Conservation (phyloP, 1,140 invertebrate species). For the Sesamia nonagrioides region DNA sequence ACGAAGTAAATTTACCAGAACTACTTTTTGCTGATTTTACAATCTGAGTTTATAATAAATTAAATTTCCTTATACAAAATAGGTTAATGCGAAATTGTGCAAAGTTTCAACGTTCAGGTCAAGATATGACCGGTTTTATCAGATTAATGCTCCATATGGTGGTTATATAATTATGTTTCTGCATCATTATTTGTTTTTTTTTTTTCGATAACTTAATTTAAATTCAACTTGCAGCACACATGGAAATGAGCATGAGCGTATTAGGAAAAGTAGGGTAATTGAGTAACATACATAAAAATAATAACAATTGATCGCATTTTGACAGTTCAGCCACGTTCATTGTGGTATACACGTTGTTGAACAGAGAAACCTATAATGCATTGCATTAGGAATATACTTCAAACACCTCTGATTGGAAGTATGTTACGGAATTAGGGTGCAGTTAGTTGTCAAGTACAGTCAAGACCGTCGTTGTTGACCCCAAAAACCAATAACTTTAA, state of each 20-base stretch:
- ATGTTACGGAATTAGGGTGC: too few relatives aligned
- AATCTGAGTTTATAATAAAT: background rate
- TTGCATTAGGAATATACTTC: background rate
- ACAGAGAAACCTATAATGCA: too few relatives aligned
- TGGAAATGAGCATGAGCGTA: too few relatives aligned
- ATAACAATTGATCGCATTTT: too few relatives aligned
- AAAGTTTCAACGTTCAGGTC: conserved; percentile 24
- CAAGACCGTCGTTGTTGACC: background rate
- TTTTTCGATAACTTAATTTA: background rate
- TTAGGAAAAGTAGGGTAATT: background rate
- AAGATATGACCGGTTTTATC: conserved; percentile 24
- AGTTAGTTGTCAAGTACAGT: background rate
- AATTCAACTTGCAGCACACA: background rate
- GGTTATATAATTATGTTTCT: conserved; percentile 1
- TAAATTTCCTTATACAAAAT: conserved; percentile 3
- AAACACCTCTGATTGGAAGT: too few relatives aligned
- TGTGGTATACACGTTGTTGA: too few relatives aligned
- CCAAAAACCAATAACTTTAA: background rate
- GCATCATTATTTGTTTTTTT: background rate
- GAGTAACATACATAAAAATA: too few relatives aligned
- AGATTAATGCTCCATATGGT: background rate
- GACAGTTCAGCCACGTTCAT: too few relatives aligned
- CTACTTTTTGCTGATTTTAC: conserved; percentile 9
- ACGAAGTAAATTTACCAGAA: background rate
- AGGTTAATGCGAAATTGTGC: background rate